Evolutionary conservation across 2,113 vertebrate species (phyloP), one percentile per base, ranked within the genome.

Genomic region (Cheirogaleus medius): DNA sequence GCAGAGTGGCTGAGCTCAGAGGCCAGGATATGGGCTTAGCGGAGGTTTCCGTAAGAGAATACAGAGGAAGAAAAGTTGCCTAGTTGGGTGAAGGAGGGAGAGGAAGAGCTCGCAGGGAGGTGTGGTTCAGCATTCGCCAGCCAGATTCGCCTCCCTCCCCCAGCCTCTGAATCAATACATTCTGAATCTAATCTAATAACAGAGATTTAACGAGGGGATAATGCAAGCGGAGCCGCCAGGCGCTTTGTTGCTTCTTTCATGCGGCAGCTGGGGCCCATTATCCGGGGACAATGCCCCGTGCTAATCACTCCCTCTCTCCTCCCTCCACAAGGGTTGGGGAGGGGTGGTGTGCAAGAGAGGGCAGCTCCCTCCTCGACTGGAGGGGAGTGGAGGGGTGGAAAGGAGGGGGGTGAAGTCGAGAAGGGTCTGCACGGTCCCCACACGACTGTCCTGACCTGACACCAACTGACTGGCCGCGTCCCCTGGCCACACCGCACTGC

Each of bases 151-250:
- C 95, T 96, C 91, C 54, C 96, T 98, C 94, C 3, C 52, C 76
- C 66, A 87, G 89, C 76, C 90, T 95, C 94, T 63, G 96, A 98
- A 98, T 98, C 98, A 98, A 99, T 98, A 99, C 98, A 98, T 98
- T 98, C 98, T 89, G 98, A 98, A 98, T 98, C 98, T 99, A 99
- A 99, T 99, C 98, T 99, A 98, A 98, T 99, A 99, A 99, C 98
- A 98, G 98, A 99, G 98, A 98, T 99, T 99, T 99, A 99, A 99
- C 98, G 97, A 98, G 98, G 98, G 98, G 98, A 99, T 99, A 98
- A 99, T 98, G 98, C 96, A 90, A 95, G 97, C 97, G 98, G 98
- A 99, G 98, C 98, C 97, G 98, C 98, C 98, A 93, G 98, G 98
- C 97, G 97, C 98, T 98, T 98, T 98, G 98, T 98, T 87, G 93